Percentiles rank a stretch among this genome's conserved stretches.
Conservation (phyloP, 2,113 vertebrate genomes). For the Diphyllodes magnificus region DNA sequence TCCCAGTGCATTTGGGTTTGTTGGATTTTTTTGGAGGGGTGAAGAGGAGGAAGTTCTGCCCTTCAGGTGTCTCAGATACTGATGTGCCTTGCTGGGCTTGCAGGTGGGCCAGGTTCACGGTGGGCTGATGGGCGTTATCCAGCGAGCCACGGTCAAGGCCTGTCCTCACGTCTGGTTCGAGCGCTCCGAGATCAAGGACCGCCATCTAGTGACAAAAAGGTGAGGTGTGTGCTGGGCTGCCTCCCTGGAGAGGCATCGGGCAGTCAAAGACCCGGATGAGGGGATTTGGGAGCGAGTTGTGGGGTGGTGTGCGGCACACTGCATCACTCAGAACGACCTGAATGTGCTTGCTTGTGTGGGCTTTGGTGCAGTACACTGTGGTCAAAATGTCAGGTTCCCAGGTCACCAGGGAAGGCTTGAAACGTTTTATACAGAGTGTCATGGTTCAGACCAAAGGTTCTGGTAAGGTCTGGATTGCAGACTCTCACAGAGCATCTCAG, state of each 20-base stretch:
- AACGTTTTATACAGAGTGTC: not conserved
- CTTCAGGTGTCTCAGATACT: not conserved
- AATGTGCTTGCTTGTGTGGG: not conserved
- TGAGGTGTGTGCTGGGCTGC: conserved; percentile 15
- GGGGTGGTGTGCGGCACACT: not conserved
- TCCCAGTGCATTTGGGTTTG: not conserved
- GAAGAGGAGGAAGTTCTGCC: not conserved
- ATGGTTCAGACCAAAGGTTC: not conserved
- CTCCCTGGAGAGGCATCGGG: fast-evolving
- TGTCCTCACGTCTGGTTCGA: conserved; percentile 98
- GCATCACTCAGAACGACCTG: not conserved
- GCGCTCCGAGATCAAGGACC: conserved; percentile 91
- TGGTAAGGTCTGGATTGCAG: not conserved
- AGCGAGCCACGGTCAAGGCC: conserved; percentile 88
- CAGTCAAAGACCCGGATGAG: not conserved
- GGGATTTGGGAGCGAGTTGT: not conserved
- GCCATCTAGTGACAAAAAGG: conserved; percentile 88
- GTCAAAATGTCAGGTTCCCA: not conserved
- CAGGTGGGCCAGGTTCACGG: conserved; percentile 93
- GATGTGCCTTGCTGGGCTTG: not conserved
- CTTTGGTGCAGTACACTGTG: not conserved
- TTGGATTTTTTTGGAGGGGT: not conserved
- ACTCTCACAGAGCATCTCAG: not conserved
- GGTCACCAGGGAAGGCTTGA: not conserved
- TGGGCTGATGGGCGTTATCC: conserved; percentile 90